Conservation (phyloP, 23 tunicate genomes). For the Ascidia mentula region DNA sequence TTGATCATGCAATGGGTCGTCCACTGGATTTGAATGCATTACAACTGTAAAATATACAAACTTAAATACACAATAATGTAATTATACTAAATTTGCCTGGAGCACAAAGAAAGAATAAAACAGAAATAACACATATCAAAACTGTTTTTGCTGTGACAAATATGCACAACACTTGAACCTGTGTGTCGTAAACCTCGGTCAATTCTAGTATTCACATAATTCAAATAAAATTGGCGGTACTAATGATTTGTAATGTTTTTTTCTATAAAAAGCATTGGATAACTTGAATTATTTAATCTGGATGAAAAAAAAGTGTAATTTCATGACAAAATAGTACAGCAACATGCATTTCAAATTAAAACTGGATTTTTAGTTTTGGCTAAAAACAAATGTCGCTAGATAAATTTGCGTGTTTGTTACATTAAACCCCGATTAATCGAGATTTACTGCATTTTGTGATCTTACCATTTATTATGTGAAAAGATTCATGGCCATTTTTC, state of each 20-base stretch:
- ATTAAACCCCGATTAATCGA: too few relatives aligned
- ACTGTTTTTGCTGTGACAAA: too few relatives aligned
- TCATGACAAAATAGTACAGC: too few relatives aligned
- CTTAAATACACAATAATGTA: too few relatives aligned
- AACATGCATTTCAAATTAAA: too few relatives aligned
- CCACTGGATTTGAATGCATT: slow-evolving; percentile 46
- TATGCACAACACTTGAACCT: too few relatives aligned
- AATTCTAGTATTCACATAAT: not conserved
- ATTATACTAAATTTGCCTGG: not conserved
- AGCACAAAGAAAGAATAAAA: too few relatives aligned
- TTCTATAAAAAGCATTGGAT: not conserved
- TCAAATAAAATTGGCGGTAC: not conserved
- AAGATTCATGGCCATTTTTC: not conserved
- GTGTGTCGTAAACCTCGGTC: not conserved
- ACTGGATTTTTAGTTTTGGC: too few relatives aligned
- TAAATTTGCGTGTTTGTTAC: too few relatives aligned
- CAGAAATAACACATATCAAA: too few relatives aligned
- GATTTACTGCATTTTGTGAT: not conserved
- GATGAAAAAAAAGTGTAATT: too few relatives aligned
- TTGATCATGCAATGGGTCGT: not conserved
- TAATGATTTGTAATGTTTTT: not conserved
- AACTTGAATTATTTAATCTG: not conserved
- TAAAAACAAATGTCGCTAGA: too few relatives aligned
- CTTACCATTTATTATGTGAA: slow-evolving; percentile 37
- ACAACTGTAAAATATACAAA: slow-evolving; percentile 25